Percentiles rank a stretch among this genome's conserved stretches.
Conservation (phyloP, 2,113 vertebrate genomes). For the Myotis davidii region DNA sequence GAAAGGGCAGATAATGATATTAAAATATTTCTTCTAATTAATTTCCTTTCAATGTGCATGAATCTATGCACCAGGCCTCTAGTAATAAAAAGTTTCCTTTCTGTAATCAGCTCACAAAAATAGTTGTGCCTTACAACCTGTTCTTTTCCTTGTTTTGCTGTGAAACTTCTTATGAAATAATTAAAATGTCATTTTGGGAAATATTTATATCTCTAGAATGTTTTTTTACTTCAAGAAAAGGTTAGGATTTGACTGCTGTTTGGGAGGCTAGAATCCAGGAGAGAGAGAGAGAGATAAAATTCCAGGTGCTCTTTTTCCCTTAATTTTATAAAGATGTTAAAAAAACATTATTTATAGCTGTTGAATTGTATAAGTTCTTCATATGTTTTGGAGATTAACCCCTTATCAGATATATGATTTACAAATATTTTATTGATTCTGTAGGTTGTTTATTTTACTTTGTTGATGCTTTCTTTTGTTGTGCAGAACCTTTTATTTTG, state of each 20-base stretch:
- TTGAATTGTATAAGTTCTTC: neutral
- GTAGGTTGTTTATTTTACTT: neutral
- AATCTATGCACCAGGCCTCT: no score
- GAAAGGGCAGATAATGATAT: no score
- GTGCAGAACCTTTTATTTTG: neutral
- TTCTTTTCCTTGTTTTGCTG: constrained; percentile 16
- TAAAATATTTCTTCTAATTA: no score
- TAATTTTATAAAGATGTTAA: neutral
- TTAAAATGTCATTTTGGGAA: constrained; percentile 40
- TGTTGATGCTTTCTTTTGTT: neutral
- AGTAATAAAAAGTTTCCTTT: constrained; percentile 35
- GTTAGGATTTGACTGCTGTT: neutral
- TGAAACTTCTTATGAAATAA: neutral
- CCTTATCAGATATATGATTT: neutral
- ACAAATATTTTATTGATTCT: neutral
- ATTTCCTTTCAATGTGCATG: no score
- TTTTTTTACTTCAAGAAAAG: constrained; percentile 17
- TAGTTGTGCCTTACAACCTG: neutral
- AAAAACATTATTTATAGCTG: neutral
- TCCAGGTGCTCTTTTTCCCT: neutral
- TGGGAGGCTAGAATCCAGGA: neutral
- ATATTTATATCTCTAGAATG: neutral
- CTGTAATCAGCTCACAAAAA: constrained; percentile 12
- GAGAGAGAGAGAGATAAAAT: neutral
- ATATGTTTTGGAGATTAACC: neutral